Evolutionary conservation across 2,797 vertebrate genomes (phyloP).

Genomic region (Numenius phaeopus): DNA sequence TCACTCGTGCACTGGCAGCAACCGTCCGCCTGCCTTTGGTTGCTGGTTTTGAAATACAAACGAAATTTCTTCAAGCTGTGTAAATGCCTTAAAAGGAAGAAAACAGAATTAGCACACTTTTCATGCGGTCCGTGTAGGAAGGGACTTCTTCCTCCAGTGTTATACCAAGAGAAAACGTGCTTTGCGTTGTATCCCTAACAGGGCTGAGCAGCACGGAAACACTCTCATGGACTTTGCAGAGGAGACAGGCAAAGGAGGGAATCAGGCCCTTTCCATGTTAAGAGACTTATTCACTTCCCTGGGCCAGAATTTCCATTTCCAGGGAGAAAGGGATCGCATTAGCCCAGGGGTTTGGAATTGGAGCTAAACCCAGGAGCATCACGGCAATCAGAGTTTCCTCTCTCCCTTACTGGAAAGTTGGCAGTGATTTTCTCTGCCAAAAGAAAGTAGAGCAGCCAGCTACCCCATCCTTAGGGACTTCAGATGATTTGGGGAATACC

Average conservation of each 20-base stretch:
- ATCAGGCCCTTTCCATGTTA: not conserved
- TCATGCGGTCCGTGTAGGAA: not conserved
- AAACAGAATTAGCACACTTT: not conserved
- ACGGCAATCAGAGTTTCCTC: not conserved
- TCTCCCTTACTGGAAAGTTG: not conserved
- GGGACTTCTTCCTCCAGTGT: not conserved
- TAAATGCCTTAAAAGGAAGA: slow-evolving; percentile 17
- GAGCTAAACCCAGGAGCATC: not conserved
- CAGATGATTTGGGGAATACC: not conserved
- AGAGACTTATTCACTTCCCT: not conserved
- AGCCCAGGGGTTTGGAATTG: not conserved
- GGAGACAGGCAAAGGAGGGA: not conserved
- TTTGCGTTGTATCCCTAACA: not conserved
- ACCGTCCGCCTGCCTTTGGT: not conserved
- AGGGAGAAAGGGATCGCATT: not conserved
- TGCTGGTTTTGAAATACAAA: not conserved
- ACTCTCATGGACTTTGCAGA: not conserved
- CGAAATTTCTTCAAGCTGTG: not conserved
- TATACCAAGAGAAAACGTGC: not conserved
- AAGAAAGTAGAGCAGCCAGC: not conserved
- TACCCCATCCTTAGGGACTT: not conserved
- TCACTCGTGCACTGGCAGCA: not conserved
- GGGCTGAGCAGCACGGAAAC: not conserved
- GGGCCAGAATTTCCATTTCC: not conserved
- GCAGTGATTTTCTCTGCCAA: not conserved